Conservation (phyloP, 2,797 vertebrate species). For the Anguilla marmorata region DNA sequence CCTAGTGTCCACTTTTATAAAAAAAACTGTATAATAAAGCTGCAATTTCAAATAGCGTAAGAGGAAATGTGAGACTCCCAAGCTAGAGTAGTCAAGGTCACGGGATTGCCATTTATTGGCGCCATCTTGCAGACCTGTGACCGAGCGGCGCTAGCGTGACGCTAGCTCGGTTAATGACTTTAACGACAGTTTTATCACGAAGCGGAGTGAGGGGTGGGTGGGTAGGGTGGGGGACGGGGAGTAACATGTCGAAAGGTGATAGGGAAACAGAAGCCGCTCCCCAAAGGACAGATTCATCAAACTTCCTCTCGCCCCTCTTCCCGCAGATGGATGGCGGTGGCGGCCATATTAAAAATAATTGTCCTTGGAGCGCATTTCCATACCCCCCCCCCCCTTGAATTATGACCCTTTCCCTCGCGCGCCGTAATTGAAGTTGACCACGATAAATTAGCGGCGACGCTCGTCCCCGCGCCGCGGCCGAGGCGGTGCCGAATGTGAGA, state of each 20-base stretch:
- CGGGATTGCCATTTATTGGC: not conserved
- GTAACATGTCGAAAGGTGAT: slow-evolving; percentile 19
- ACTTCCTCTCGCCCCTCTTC: slow-evolving; percentile 54
- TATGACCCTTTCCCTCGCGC: slow-evolving; percentile 58
- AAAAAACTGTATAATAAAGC: not conserved
- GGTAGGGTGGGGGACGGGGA: slow-evolving; percentile 24
- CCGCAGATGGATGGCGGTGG: slow-evolving; percentile 65
- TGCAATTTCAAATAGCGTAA: not conserved
- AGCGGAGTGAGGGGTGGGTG: not conserved
- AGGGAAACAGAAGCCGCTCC: slow-evolving; percentile 38
- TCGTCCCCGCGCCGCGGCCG: no score
- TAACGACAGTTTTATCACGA: not conserved
- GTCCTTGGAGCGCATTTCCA: slow-evolving; percentile 66
- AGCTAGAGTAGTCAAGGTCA: not conserved
- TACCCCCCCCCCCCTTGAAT: slow-evolving; percentile 46
- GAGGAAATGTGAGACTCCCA: not conserved
- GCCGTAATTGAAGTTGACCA: slow-evolving; percentile 66
- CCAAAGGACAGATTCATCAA: slow-evolving; percentile 66
- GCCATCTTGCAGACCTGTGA: not conserved
- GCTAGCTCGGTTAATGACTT: not conserved
- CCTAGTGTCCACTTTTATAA: not conserved
- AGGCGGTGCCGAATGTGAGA: slow-evolving; percentile 62
- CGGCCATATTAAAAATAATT: slow-evolving; percentile 71
- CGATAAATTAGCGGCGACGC: slow-evolving; percentile 60
- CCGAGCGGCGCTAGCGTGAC: not conserved